Percentiles rank a stretch among this genome's conserved stretches.
Conservation (phyloP, 2,888 invertebrate species). For the Platycnemis pennipes region DNA sequence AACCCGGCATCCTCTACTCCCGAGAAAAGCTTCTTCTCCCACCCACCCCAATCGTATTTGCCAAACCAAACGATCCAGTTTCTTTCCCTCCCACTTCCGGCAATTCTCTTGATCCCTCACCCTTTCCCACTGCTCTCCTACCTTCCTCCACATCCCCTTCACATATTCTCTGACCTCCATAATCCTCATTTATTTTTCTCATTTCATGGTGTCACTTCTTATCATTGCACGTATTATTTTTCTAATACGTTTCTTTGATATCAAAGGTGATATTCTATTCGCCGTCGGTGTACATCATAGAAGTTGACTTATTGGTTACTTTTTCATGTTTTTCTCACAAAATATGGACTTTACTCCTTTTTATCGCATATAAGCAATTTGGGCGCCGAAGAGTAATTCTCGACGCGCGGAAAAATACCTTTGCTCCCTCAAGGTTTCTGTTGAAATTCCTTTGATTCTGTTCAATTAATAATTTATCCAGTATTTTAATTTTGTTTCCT, state of each 20-base stretch:
- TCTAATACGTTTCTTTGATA: neutral
- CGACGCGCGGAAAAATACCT: too few species aligned
- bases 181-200: neutral
- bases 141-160: neutral
- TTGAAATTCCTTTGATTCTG: too few species aligned
- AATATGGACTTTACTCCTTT: too few species aligned
- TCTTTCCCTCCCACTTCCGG: neutral
- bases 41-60: conserved; percentile 14
- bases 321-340: too few species aligned
- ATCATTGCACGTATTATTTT: neutral
- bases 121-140: neutral
- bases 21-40: neutral
- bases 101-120: conserved; percentile 1
- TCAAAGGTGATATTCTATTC: too few species aligned
- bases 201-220: neutral
- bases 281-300: too few species aligned
- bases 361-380: too few species aligned
- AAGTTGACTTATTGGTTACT: too few species aligned
- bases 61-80: conserved; percentile 46
- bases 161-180: neutral
- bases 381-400: too few species aligned
- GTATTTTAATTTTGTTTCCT: too few species aligned
- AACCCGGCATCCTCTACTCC: neutral
- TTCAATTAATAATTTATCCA: too few species aligned
- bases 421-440: too few species aligned